A percentile compares a stretch with the other conserved stretches of the same genome.
Conservation (phyloP, 2,888 invertebrate species). For the Phengaris alcon region DNA sequence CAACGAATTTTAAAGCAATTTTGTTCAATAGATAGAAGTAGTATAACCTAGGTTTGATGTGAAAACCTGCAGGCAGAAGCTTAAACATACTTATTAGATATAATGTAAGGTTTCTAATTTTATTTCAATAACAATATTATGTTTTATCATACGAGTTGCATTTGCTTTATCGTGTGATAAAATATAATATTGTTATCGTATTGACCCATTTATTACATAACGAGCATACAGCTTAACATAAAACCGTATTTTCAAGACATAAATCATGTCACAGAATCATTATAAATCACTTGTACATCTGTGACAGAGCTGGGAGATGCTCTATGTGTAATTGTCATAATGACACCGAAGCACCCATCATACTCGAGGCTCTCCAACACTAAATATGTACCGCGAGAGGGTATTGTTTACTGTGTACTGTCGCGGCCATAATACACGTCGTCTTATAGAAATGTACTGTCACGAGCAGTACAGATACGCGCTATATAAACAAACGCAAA, state of each 20-base stretch:
- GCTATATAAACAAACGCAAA: background rate
- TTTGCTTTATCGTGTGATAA: too few species aligned
- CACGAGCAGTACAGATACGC: background rate
- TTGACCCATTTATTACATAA: background rate
- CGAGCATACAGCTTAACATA: background rate
- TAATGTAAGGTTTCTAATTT: too few species aligned
- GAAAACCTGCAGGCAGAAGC: too few species aligned
- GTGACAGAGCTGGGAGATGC: background rate
- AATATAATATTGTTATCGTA: background rate
- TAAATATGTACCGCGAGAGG: conserved; percentile 10
- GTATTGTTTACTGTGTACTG: conserved; percentile 2
- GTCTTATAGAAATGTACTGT: background rate
- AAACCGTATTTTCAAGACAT: too few species aligned
- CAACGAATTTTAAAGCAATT: too few species aligned
- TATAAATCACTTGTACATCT: background rate
- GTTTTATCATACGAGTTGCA: too few species aligned
- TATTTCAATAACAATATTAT: too few species aligned
- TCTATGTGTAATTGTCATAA: conserved; percentile 16
- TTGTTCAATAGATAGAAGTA: too few species aligned
- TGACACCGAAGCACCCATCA: conserved; percentile 22
- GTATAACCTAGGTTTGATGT: too few species aligned
- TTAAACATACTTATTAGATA: too few species aligned
- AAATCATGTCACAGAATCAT: background rate
- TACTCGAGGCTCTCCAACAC: conserved; percentile 21
- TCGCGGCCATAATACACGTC: background rate